Base-by-base conservation (phyloP, 92 coral and sea anemone genomes). In the Bergia sp. region DNA sequence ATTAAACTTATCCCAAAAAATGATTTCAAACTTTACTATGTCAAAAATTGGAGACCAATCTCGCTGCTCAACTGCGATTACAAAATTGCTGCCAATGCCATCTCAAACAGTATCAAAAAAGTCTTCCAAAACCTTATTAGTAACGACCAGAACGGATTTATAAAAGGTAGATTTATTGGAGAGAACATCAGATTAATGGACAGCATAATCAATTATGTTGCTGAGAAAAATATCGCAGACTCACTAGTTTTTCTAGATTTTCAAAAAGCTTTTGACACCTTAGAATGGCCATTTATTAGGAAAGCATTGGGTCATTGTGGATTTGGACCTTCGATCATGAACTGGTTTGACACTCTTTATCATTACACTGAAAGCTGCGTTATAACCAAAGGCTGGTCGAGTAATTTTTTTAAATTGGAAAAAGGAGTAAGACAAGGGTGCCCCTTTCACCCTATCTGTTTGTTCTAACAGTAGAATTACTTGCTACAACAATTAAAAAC, bases 1-100 rank as follows among this genome's bases (percentile, higher is more conserved):
- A 64, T 85, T 77, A 73, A 85, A 67, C 89, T 85, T 85, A 72
- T 85, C 9, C 72, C 89, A n/a, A 85, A 85, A 36, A 85, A 73
- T 5, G 89, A 85, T 50, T 55, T 69, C 1, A 89, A 91, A 49
- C 93, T 88, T 36, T 88, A 67, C 73, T 83, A 45, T 88, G 67
- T 76, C 79, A 91, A 78, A 84, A 91, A 88, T 89, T 87, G 88
- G 91, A 44, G 75, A 53, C 88, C 86, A 18, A 82, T 91, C 3
- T 44, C 91, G 23, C 73, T 91, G 18, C 43, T 82, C 8, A 91
- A 88, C 84, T 87, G 91, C 75, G 93, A 91, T 57, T 88, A 88
- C 65, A 91, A 91, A 79, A 82, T 91, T 36, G 86, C 42, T 43
- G 86, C 91, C 21, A 88, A 88, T 65, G 77, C 88, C 38, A 64